Conservation (phyloP, 2,888 invertebrate genomes). For the Clunio marinus region DNA sequence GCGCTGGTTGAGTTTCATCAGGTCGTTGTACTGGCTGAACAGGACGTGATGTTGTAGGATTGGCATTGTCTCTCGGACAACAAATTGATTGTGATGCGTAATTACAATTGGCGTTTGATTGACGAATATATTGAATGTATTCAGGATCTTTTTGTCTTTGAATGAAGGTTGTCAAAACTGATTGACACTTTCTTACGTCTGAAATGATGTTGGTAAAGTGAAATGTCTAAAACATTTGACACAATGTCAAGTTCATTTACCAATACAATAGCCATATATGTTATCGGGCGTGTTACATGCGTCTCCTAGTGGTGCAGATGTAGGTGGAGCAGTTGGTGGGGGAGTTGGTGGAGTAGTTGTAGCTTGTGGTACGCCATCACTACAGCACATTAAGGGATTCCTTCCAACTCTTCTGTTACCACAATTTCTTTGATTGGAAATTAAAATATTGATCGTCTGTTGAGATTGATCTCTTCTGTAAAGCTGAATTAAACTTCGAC, state of each 20-base stretch:
- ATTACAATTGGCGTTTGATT: slow-evolving; percentile 40
- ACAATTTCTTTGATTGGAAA: slow-evolving; percentile 45
- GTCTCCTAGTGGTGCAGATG: slow-evolving; percentile 41
- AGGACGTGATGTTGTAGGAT: background rate
- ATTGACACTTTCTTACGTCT: slow-evolving; percentile 34
- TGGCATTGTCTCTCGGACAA: slow-evolving; percentile 35
- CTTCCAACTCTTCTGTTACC: slow-evolving; percentile 46
- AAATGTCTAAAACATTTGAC: background rate
- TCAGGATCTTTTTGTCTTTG: slow-evolving; percentile 32
- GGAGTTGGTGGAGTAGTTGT: slow-evolving; percentile 35
- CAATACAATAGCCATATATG: slow-evolving; percentile 30
- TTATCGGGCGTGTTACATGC: slow-evolving; percentile 41
- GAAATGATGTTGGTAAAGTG: background rate
- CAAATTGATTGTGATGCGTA: slow-evolving; percentile 33
- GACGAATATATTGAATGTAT: slow-evolving; percentile 35
- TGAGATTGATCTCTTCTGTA: slow-evolving; percentile 43
- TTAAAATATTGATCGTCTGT: slow-evolving; percentile 41
- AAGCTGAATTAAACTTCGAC: slow-evolving; percentile 46
- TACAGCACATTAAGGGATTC: slow-evolving; percentile 47
- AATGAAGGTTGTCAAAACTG: slow-evolving; percentile 30
- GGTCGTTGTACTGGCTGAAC: background rate
- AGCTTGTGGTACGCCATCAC: slow-evolving; percentile 26
- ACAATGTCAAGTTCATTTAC: background rate
- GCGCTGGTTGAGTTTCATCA: background rate
- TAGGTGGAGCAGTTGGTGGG: slow-evolving; percentile 19